Evolutionary conservation across 1,140 invertebrate genomes (phyloP), one percentile per base, ranked within the genome.

Genomic region (Megalonaias nervosa): DNA sequence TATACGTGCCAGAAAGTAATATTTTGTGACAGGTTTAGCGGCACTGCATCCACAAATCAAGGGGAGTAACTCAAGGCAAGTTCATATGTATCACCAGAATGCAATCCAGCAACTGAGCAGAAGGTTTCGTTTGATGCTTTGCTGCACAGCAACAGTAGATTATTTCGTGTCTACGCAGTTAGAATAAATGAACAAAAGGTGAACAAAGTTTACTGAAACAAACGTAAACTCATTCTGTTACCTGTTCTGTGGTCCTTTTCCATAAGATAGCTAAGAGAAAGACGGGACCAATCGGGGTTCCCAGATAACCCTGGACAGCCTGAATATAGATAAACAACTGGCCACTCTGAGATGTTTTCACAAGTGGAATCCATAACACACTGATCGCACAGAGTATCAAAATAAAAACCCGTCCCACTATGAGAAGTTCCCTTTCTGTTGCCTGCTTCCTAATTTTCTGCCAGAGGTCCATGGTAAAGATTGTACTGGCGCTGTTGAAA

Each of bases 291-390:
- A 93, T 90, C 17, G 92, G 92, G 12, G 92, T 91, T 2, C 92
- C 86, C 61, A 93, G 81, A 82, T 91, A 92, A n/a, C 89, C 88
- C 17, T 92, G 92, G 21, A 93, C 89, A 68, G 87, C 87, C 82
- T 93, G 92, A 74, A 93, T 91, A 81, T 93, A 93, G 67, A 89
- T 86, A 82, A 93, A 93, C 11, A 93, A 86, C 79, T 92, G 90
- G 58, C 88, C 88, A 61, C 91, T 89, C 81, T 92, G 88, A 19
- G 87, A 88, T 70, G 86, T 84, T 74, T 91, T 84, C 69, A 93
- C 92, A 38, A 93, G 86, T 19, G 92, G 92, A 65, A 93, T 91
- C 92, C 92, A 92, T 26, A 91, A 71, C 57, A 92, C 89, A 65
- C 90, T 91, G 0, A 93, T 77, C 12, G 80, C 84, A 23, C 93